A percentile compares a stretch with the other conserved stretches of the same genome.
phyloP scores from a whole-genome alignment of 2,113 vertebrate genomes.

The Sula dactylatra region DNA sequence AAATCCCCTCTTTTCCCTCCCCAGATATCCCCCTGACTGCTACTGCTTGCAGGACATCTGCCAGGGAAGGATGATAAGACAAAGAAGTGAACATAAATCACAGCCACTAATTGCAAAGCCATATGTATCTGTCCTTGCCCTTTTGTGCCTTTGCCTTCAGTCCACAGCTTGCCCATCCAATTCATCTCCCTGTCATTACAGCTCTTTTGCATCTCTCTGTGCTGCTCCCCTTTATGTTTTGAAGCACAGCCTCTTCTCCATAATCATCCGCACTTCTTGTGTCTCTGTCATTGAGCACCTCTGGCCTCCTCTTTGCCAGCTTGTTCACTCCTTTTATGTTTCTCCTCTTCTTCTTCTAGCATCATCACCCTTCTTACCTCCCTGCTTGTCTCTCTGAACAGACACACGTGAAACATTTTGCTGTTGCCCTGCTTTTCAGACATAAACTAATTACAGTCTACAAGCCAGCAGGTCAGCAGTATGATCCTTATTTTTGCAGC shows the following conservation, averaged over 20 bases:
- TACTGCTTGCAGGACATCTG: slow-evolving; percentile 11
- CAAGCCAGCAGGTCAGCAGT: neutral
- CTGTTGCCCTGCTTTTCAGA: neutral
- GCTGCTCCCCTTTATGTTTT: neutral
- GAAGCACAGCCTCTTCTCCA: neutral
- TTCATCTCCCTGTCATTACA: neutral
- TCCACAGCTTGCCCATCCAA: neutral
- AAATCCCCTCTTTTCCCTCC: neutral
- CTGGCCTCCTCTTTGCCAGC: neutral
- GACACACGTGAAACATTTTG: neutral
- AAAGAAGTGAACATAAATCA: slow-evolving; percentile 40
- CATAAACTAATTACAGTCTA: neutral
- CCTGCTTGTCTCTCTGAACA: neutral
- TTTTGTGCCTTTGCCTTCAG: neutral
- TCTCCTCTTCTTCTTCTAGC: neutral
- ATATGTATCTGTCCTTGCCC: neutral
- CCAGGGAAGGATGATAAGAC: neutral
- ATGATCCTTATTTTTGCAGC: neutral
- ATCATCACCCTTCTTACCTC: neutral
- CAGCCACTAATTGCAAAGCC: slow-evolving; percentile 1
- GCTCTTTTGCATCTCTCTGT: neutral
- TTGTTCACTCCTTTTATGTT: neutral
- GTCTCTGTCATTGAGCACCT: neutral
- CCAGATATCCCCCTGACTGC: neutral
- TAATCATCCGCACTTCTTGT: neutral